These are phyloP conservation scores for Campoplex capitator DNA, from an alignment of 2,888 invertebrate species.

Conservation along the genomic window DNA sequence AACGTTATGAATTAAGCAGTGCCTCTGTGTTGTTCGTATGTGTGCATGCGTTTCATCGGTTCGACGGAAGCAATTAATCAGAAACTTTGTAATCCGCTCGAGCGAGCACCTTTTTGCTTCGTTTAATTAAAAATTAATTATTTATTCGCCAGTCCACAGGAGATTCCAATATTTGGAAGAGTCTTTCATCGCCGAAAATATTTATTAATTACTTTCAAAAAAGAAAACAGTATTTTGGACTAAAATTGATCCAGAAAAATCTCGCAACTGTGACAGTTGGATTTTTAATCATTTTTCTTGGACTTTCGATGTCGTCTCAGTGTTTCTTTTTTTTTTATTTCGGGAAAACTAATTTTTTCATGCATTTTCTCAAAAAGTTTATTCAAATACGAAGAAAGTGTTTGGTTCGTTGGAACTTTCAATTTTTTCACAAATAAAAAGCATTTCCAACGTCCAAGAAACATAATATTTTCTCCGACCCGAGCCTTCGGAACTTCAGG, in stretches of 20 bases:
- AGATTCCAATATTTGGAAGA: not conserved
- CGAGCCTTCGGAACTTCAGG: not conserved
- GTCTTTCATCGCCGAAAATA: not conserved
- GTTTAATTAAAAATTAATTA: constrained; percentile 59
- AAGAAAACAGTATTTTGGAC: not conserved
- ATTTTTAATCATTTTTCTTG: not conserved
- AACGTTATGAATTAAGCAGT: constrained; percentile 22
- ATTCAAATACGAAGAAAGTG: not conserved
- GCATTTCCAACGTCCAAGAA: not conserved
- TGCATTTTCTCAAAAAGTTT: not conserved
- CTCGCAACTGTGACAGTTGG: not conserved
- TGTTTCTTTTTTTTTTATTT: not conserved
- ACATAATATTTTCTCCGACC: not conserved
- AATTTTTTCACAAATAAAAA: no score
- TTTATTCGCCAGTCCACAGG: constrained; percentile 22
- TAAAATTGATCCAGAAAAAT: not conserved
- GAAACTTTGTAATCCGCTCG: constrained; percentile 41
- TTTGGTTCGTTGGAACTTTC: not conserved
- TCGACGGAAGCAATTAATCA: constrained; percentile 60
- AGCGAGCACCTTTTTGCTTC: not conserved
- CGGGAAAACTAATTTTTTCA: not conserved
- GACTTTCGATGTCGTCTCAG: not conserved
- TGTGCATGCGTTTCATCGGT: constrained; percentile 12
- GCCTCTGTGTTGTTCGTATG: not conserved
- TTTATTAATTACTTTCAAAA: not conserved